Evolutionary conservation across 2,113 vertebrate species (phyloP), one percentile per base, ranked within the genome.

Genomic region (Bucco capensis): DNA sequence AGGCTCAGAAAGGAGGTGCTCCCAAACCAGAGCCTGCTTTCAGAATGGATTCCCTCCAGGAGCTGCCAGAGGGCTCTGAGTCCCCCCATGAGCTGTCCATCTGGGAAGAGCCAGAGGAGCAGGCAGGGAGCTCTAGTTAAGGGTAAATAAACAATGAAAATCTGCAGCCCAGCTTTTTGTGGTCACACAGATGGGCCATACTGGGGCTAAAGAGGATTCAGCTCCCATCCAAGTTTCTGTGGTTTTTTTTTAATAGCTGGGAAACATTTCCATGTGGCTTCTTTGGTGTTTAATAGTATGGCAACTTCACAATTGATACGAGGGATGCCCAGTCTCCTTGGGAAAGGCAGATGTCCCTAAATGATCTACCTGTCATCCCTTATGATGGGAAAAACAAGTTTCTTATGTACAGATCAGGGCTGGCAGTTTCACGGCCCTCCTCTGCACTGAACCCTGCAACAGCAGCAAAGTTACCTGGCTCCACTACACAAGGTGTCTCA

Each of bases 291-390:
- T 79, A 67, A 76, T 5, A 42, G 12, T 0, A 1, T 44, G 46
- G 30, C 12, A 69, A 27, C 44, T 35, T 57, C 35, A 35, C 30
- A 51, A 56, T 23, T 51, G 28, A 67, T 16, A 30, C 0, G 0
- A 6, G 25, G 13, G 14, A 51, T 50, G 12, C n/a, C 9, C 18
- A 19, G 24, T 35, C 31, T 47, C 40, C 62, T n/a, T 0, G 0
- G 64, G 22, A 79, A 49, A 72, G 67, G 30, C 30, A 60, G 21
- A 7, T 10, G 40, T 83, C 10, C 27, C 19, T 25, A 50, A 2
- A 38, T 40, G 9, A 57, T 58, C 33, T 51, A 19, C 5, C 2
- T 74, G 54, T 57, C 37, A 50, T 42, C 10, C 8, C 27, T 40
- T 35, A 15, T 0, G 4, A 53, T 19, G 42, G 8, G 35, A 74